Percentiles rank a stretch among this genome's conserved stretches.
phyloP scores from a whole-genome alignment of 2,113 vertebrate genomes.

The Phylloscopus trochiloides region DNA sequence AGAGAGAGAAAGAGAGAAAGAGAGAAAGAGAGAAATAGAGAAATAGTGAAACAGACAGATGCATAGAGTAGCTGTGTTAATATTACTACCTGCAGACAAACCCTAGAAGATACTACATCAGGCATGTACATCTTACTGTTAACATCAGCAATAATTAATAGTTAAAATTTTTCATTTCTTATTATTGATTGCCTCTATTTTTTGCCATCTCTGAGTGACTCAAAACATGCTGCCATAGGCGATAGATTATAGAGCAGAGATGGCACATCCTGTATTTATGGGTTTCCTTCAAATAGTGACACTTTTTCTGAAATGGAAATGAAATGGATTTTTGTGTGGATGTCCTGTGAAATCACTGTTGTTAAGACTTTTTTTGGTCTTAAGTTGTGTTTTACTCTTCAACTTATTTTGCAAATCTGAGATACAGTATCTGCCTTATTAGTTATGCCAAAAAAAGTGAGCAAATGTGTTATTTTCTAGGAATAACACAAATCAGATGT shows the following conservation, averaged over 20 bases:
- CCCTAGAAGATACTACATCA: background rate
- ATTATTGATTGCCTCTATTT: background rate
- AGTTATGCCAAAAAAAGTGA: background rate
- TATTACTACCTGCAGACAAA: background rate
- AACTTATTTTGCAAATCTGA: background rate
- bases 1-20: background rate
- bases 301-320: background rate
- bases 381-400: background rate
- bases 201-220: background rate
- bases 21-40: fast-evolving
- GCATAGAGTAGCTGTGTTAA: background rate
- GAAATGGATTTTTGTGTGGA: background rate
- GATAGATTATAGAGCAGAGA: background rate
- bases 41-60: background rate
- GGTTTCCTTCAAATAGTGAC: background rate
- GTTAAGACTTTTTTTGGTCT: background rate
- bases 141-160: background rate
- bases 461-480: background rate
- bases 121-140: background rate
- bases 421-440: background rate
- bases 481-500: background rate
- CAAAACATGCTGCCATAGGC: background rate
- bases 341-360: background rate
- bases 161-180: background rate
- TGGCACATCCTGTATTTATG: fast-evolving